A percentile compares a stretch with the other conserved stretches of the same genome.
phyloP scores from a whole-genome alignment of 2,888 invertebrate species.

The Eurois occulta region DNA sequence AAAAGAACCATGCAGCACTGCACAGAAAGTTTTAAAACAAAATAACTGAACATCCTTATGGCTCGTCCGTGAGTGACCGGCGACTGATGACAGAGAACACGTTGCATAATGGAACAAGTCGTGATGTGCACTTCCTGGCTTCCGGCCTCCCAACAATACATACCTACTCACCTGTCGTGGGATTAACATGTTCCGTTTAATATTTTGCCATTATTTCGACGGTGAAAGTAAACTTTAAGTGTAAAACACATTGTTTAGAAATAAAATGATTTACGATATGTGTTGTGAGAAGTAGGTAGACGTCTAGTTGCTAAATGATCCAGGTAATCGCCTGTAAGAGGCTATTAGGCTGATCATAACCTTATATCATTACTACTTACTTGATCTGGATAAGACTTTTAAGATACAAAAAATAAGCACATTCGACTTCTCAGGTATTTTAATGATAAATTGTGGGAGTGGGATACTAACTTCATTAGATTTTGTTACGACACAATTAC shows the following conservation, averaged over 20 bases:
- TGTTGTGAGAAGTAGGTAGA: slow-evolving; percentile 23
- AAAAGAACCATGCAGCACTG: neutral
- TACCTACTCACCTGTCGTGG: slow-evolving; percentile 70
- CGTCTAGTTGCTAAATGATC: slow-evolving; percentile 21
- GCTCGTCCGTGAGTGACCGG: slow-evolving; percentile 58
- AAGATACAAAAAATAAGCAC: neutral
- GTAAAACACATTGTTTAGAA: slow-evolving; percentile 48
- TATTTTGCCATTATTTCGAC: slow-evolving; percentile 62
- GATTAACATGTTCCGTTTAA: slow-evolving; percentile 66
- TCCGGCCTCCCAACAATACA: slow-evolving; percentile 69
- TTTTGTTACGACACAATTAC: neutral
- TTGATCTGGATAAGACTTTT: neutral
- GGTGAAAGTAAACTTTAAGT: slow-evolving; percentile 68
- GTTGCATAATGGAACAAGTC: slow-evolving; percentile 69
- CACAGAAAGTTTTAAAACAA: slow-evolving; percentile 52
- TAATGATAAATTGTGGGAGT: neutral
- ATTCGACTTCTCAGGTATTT: neutral
- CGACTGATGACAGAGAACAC: slow-evolving; percentile 43
- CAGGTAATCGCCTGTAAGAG: slow-evolving; percentile 15
- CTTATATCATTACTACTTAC: neutral
- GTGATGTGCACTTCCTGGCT: slow-evolving; percentile 73
- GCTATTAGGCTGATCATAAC: neutral
- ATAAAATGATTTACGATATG: slow-evolving; percentile 26
- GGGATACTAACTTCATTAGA: neutral
- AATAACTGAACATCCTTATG: slow-evolving; percentile 59